phyloP scores from a whole-genome alignment of 2,113 vertebrate species.

The Felis catus region DNA sequence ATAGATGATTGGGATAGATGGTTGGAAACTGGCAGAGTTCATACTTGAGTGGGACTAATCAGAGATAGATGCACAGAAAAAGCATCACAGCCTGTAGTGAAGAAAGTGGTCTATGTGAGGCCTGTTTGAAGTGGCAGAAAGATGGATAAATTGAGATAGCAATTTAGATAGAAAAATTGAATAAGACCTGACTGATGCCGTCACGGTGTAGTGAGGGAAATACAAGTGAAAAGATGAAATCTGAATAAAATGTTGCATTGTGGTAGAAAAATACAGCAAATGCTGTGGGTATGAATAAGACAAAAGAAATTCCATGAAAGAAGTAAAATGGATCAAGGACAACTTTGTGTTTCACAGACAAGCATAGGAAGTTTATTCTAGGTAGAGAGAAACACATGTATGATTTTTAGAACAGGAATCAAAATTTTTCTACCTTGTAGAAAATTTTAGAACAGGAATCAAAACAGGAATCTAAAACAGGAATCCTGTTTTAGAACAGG shows the following conservation, averaged over 20 bases:
- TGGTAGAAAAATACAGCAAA: background rate
- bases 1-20: background rate
- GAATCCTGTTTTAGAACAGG: background rate
- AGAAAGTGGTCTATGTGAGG: background rate
- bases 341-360: background rate
- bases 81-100: background rate
- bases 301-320: background rate
- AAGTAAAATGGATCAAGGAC: background rate
- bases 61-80: background rate
- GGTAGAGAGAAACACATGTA: background rate
- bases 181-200: background rate
- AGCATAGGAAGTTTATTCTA: background rate
- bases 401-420: background rate
- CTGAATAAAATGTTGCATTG: background rate
- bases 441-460: no score
- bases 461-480: no score
- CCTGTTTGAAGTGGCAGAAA: background rate
- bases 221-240: background rate
- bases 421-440: background rate
- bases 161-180: background rate
- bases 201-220: background rate
- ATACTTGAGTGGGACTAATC: background rate
- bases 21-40: background rate
- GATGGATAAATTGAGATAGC: background rate
- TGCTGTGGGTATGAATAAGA: background rate